Conservation (phyloP, 1,140 invertebrate genomes). For the Neoseiulus cucumeris region DNA sequence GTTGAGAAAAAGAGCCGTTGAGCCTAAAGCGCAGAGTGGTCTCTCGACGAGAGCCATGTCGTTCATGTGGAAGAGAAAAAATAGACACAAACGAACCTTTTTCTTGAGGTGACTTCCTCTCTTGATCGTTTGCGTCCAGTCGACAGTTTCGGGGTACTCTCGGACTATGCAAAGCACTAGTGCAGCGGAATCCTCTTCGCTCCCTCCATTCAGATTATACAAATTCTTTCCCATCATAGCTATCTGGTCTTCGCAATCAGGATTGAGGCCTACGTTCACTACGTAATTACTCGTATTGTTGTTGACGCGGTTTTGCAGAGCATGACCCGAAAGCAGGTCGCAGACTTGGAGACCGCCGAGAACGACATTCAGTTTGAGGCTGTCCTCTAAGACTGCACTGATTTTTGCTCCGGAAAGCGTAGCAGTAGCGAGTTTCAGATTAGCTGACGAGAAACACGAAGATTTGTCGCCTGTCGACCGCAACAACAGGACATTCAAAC, state of each 20-base stretch:
- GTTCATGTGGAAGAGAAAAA: no score
- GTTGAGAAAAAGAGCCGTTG: no score
- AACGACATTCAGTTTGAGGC: background rate
- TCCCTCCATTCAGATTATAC: no score
- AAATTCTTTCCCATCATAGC: no score
- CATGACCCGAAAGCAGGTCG: conserved; percentile 19
- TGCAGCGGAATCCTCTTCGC: background rate
- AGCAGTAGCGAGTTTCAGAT: conserved; percentile 75
- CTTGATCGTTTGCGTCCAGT: conserved; percentile 14
- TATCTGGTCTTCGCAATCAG: background rate
- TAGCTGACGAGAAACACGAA: conserved; percentile 30
- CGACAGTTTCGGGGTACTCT: conserved; percentile 7
- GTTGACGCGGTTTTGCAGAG: conserved; percentile 13
- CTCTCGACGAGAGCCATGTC: no score
- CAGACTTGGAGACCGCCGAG: conserved; percentile 31
- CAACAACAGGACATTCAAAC: conserved; percentile 64
- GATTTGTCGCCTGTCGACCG: conserved; percentile 51
- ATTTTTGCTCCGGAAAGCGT: conserved; percentile 74
- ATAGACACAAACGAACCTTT: no score
- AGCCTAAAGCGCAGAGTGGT: no score
- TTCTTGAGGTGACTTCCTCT: conserved; percentile 18
- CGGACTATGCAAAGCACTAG: background rate
- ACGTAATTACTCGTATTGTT: background rate
- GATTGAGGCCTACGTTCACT: background rate
- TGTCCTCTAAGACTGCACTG: conserved; percentile 35